Percentiles rank a stretch among this genome's conserved stretches.
Evolutionary conservation across 2,797 vertebrate species (phyloP).

Genomic region (Manis pentadactyla): DNA sequence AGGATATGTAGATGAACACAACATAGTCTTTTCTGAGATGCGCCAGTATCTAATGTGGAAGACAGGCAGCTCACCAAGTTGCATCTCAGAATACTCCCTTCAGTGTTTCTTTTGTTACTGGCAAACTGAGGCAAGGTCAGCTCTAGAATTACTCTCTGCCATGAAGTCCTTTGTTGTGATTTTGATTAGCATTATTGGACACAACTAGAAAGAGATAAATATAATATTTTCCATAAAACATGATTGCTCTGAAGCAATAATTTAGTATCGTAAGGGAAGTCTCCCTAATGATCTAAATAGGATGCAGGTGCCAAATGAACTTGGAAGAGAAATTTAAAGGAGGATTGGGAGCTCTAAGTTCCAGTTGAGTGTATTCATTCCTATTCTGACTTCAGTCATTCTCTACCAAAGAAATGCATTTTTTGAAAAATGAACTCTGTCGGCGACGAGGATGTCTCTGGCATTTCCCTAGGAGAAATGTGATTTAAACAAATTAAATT

Average conservation of each 20-base stretch:
- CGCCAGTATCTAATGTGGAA: neutral
- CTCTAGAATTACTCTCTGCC: neutral
- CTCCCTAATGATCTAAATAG: neutral
- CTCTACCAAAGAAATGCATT: neutral
- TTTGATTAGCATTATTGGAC: neutral
- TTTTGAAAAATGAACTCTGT: neutral
- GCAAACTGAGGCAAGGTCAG: neutral
- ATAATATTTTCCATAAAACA: neutral
- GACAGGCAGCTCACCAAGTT: neutral
- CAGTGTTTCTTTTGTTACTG: neutral
- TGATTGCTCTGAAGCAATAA: neutral
- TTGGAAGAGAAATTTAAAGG: neutral
- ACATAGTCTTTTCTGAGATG: neutral
- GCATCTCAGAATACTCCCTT: rapidly evolving
- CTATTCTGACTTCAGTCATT: neutral
- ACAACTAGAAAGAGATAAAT: neutral
- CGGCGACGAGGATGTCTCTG: neutral
- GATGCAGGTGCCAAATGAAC: neutral
- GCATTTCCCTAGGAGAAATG: slow-evolving; percentile 52
- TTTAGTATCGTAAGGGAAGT: neutral
- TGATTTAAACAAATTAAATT: slow-evolving; percentile 79
- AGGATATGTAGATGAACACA: too few species aligned
- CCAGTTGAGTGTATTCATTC: neutral
- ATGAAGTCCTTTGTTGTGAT: neutral
- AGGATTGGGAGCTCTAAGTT: neutral